phyloP scores from a whole-genome alignment of 2,113 vertebrate genomes.

The Cyprinodon tularosa region DNA sequence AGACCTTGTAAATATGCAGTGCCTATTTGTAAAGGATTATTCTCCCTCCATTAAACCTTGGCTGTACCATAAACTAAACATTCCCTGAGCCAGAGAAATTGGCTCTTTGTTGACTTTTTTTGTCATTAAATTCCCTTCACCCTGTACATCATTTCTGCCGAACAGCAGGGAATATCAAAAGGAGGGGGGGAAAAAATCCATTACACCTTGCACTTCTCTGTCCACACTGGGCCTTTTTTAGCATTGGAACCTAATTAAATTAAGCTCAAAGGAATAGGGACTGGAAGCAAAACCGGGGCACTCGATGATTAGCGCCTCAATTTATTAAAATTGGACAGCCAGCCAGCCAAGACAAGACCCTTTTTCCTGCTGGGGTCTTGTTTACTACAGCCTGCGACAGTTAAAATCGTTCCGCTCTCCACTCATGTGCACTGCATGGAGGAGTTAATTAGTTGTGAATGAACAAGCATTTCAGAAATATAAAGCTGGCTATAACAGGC shows the following conservation, averaged over 20 bases:
- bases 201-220: slow-evolving; percentile 64
- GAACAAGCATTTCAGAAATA: slow-evolving; percentile 51
- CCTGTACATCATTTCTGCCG: slow-evolving; percentile 36
- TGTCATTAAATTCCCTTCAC: slow-evolving; percentile 71
- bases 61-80: slow-evolving; percentile 58
- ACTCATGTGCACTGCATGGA: slow-evolving; percentile 32
- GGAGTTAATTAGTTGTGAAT: slow-evolving; percentile 72
- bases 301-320: slow-evolving; percentile 74
- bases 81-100: slow-evolving; percentile 57
- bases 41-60: slow-evolving; percentile 52
- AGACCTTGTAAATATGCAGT: slow-evolving; percentile 40
- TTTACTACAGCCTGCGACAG: slow-evolving; percentile 65
- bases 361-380: slow-evolving; percentile 61
- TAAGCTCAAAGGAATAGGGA: slow-evolving; percentile 70
- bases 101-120: slow-evolving; percentile 68
- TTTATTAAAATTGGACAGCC: slow-evolving; percentile 72
- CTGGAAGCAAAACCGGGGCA: slow-evolving; percentile 60
- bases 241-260: slow-evolving; percentile 75
- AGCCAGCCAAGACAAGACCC: slow-evolving; percentile 55
- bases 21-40: slow-evolving; percentile 65
- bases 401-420: slow-evolving; percentile 48
- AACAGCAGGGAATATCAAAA: slow-evolving; percentile 57
- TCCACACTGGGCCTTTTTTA: slow-evolving; percentile 58
- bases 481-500: slow-evolving; percentile 38
- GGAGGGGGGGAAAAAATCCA: slow-evolving; percentile 59